phyloP scores from a whole-genome alignment of 2,888 invertebrate genomes.

The Acrobasis suavella region DNA sequence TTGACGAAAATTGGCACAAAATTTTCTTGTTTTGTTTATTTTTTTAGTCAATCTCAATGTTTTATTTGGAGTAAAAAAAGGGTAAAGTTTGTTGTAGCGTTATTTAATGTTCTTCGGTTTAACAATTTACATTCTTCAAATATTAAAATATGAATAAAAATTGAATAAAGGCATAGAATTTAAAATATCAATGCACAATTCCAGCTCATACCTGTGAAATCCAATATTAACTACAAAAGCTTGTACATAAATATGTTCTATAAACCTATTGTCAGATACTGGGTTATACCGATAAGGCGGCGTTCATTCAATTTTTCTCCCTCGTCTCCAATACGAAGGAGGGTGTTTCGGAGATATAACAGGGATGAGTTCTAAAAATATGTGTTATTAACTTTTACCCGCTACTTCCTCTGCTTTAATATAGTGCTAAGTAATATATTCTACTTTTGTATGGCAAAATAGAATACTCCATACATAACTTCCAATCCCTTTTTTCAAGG shows the following conservation, averaged over 20 bases:
- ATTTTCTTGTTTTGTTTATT: no score
- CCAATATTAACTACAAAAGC: conserved; percentile 16
- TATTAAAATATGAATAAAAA: not conserved
- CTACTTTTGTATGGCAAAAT: no score
- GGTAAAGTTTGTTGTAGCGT: no score
- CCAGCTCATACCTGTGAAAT: conserved; percentile 5
- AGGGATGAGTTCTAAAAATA: conserved; percentile 27
- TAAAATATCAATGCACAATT: conserved; percentile 4
- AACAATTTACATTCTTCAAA: not conserved
- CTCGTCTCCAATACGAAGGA: conserved; percentile 40
- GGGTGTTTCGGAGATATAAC: conserved; percentile 41
- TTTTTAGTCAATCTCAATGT: no score
- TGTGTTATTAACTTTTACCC: conserved; percentile 12
- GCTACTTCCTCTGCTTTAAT: no score
- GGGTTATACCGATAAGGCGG: conserved; percentile 33
- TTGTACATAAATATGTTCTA: conserved; percentile 24
- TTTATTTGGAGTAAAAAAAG: no score
- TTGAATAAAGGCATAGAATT: not conserved
- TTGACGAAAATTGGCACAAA: no score
- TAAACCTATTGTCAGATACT: conserved; percentile 32
- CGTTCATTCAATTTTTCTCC: conserved; percentile 43
- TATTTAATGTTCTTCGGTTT: no score
- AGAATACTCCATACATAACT: no score
- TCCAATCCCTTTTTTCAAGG: no score
- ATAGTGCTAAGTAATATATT: no score